Conservation (phyloP, 2,113 vertebrate genomes). For the Nothobranchius kuhntae region DNA sequence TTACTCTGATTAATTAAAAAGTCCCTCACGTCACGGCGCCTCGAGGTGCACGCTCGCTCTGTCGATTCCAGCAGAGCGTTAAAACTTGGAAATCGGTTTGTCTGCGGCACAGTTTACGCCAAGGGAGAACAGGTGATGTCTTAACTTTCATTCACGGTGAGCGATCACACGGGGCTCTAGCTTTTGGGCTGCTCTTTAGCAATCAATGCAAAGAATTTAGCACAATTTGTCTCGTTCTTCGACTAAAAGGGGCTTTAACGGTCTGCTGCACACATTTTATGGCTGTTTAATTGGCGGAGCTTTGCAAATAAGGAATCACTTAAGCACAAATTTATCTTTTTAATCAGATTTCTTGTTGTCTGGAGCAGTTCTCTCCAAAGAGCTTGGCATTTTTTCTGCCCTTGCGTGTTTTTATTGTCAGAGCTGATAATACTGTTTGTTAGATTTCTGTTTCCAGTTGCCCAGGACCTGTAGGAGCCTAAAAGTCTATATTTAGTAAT, state of each 20-base stretch:
- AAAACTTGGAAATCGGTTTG: slow-evolving; percentile 27
- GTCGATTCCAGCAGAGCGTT: slow-evolving; percentile 31
- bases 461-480: slow-evolving; percentile 8
- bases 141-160: slow-evolving; percentile 15
- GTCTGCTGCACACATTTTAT: slow-evolving; percentile 28
- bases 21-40: slow-evolving; percentile 54
- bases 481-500: slow-evolving; percentile 48
- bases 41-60: slow-evolving; percentile 42
- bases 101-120: slow-evolving; percentile 1
- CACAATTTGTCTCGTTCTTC: slow-evolving; percentile 17
- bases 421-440: slow-evolving; percentile 45
- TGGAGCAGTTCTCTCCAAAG: neutral
- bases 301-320: slow-evolving; percentile 41
- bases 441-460: slow-evolving; percentile 30
- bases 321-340: slow-evolving; percentile 27
- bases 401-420: slow-evolving; percentile 63
- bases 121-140: slow-evolving; percentile 19
- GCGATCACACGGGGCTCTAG: slow-evolving; percentile 13
- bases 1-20: slow-evolving; percentile 78
- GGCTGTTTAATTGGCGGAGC: slow-evolving; percentile 22
- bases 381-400: slow-evolving; percentile 15
- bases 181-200: slow-evolving; percentile 6
- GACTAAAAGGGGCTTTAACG: slow-evolving; percentile 2
- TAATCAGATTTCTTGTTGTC: slow-evolving; percentile 20
- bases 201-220: slow-evolving; percentile 30